Conservation (phyloP, 2,797 vertebrate genomes). For the Gymnodraco acuticeps region DNA sequence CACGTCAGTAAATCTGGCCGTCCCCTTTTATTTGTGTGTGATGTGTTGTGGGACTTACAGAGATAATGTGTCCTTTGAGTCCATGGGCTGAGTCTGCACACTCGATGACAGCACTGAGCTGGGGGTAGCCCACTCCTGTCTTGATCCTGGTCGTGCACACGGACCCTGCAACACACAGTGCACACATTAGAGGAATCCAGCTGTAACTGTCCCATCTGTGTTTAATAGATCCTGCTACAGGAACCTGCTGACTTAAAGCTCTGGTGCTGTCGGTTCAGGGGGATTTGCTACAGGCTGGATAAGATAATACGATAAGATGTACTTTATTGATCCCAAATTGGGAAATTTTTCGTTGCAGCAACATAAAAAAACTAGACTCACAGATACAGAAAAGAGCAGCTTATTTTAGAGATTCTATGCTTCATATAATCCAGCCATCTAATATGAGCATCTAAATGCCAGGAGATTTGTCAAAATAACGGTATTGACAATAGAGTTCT, state of each 20-base stretch:
- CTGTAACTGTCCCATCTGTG: neutral
- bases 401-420: neutral
- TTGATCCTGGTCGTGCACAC: conserved; percentile 99
- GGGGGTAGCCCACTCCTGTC: conserved; percentile 98
- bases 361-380: no score
- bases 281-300: no score
- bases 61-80: conserved; percentile 98
- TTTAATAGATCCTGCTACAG: conserved; percentile 8
- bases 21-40: neutral
- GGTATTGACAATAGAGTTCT: neutral
- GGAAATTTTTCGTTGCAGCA: no score
- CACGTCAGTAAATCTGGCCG: neutral
- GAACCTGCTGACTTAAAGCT: conserved; percentile 9
- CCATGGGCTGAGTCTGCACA: conserved; percentile 98
- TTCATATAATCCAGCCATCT: neutral
- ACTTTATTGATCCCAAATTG: no score
- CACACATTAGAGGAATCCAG: conserved; percentile 6
- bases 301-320: no score
- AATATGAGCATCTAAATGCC: neutral
- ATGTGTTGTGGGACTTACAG: conserved; percentile 85
- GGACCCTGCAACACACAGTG: conserved; percentile 86
- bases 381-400: neutral
- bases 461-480: neutral
- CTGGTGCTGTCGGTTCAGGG: conserved; percentile 3
- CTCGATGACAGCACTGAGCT: conserved; percentile 98